phyloP scores from a whole-genome alignment of 2,888 invertebrate species.

The Dasypogon diadema region DNA sequence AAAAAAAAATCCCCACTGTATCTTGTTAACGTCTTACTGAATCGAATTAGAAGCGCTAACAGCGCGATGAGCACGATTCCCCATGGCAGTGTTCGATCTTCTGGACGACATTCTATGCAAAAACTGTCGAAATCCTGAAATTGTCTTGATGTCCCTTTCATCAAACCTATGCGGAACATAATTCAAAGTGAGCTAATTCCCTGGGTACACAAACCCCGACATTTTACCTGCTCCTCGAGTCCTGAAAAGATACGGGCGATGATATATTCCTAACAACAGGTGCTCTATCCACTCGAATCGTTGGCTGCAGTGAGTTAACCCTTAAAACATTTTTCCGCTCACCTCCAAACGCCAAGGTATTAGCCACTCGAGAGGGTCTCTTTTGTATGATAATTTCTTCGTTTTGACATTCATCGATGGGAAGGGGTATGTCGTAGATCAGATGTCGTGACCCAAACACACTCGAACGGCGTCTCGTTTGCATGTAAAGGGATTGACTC shows the following conservation, averaged over 20 bases:
- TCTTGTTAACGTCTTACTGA: slow-evolving; percentile 60
- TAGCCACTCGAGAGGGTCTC: slow-evolving; percentile 55
- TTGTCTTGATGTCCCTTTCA: slow-evolving; percentile 54
- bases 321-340: slow-evolving; percentile 59
- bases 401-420: slow-evolving; percentile 73
- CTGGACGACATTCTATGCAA: slow-evolving; percentile 67
- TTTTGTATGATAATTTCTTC: slow-evolving; percentile 68
- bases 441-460: slow-evolving; percentile 72
- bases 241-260: slow-evolving; percentile 66
- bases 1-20: background rate
- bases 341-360: slow-evolving; percentile 40
- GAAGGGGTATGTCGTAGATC: slow-evolving; percentile 74
- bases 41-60: slow-evolving; percentile 66
- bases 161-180: slow-evolving; percentile 29
- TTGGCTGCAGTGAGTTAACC: slow-evolving; percentile 66
- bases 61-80: slow-evolving; percentile 60
- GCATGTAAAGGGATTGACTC: slow-evolving; percentile 66
- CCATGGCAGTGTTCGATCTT: slow-evolving; percentile 62
- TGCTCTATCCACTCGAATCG: slow-evolving; percentile 61
- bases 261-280: slow-evolving; percentile 70
- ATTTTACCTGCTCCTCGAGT: slow-evolving; percentile 42
- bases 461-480: slow-evolving; percentile 69
- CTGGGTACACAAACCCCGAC: too few relatives aligned
- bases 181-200: too few relatives aligned
- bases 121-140: slow-evolving; percentile 66